A percentile compares a stretch with the other conserved stretches of the same genome.
These are phyloP conservation scores for Drosophila neoperkinsi DNA, from an alignment of 2,888 invertebrate species.

Conservation along the genomic window DNA sequence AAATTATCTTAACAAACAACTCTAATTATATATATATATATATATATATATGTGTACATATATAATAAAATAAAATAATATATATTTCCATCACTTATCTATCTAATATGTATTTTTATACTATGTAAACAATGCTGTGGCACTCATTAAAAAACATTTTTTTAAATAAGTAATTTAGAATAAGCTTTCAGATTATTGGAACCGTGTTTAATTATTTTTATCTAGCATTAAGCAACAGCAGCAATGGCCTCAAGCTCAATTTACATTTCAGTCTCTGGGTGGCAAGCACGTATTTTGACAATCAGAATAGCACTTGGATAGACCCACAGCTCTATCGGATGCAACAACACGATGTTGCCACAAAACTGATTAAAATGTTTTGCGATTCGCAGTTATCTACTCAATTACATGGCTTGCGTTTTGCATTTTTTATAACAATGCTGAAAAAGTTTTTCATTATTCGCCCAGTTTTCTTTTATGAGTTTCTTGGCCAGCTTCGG, in stretches of 20 bases:
- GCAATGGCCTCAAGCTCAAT: not conserved
- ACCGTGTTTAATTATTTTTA: not conserved
- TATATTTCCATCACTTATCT: not conserved
- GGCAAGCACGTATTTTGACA: not conserved
- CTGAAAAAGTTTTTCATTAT: slow-evolving; percentile 16
- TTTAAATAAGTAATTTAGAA: not conserved
- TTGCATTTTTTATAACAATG: slow-evolving; percentile 11
- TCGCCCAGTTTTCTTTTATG: not conserved
- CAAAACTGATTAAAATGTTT: slow-evolving; percentile 41
- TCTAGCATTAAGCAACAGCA: not conserved
- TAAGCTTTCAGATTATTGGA: not conserved
- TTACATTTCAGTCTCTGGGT: not conserved
- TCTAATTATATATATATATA: no score
- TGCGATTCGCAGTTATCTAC: slow-evolving; percentile 41
- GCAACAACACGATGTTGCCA: slow-evolving; percentile 3
- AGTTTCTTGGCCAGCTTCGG: not conserved
- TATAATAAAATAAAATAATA: not conserved
- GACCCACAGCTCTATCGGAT: not conserved
- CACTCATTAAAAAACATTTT: not conserved
- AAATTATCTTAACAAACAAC: no score
- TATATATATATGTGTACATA: not conserved
- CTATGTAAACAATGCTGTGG: not conserved
- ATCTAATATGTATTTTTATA: not conserved
- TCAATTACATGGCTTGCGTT: slow-evolving; percentile 40
- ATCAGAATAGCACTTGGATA: not conserved